A percentile compares a stretch with the other conserved stretches of the same genome.
phyloP scores from a whole-genome alignment of 1,140 invertebrate genomes.

The Tenebrio molitor region DNA sequence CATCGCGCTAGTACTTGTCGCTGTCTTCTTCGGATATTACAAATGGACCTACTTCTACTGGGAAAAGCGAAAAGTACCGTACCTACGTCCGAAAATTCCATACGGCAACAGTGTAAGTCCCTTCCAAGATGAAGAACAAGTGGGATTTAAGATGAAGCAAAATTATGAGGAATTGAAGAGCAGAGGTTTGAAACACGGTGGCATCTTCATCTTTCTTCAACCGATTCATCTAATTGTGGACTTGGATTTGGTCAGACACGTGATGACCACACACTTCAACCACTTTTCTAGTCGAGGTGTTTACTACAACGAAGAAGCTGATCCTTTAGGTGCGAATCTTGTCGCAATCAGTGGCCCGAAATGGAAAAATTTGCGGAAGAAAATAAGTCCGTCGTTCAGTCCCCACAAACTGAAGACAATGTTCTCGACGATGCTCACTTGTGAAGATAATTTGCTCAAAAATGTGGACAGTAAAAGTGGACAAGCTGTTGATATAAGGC shows the following conservation, averaged over 20 bases:
- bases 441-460: not conserved
- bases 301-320: conserved; percentile 64
- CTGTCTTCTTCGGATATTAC: conserved; percentile 21
- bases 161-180: conserved; percentile 62
- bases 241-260: conserved; percentile 70
- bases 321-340: conserved; percentile 64
- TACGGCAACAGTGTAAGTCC: conserved; percentile 39
- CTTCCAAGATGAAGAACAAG: conserved; percentile 4
- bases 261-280: conserved; percentile 72
- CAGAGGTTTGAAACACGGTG: conserved; percentile 52
- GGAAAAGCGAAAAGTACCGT: conserved; percentile 44
- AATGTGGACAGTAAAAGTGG: conserved; percentile 60
- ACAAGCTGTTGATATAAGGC: conserved; percentile 3
- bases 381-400: conserved; percentile 58
- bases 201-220: conserved; percentile 44
- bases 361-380: conserved; percentile 64
- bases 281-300: conserved; percentile 69
- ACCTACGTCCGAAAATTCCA: conserved; percentile 51
- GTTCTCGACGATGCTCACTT: conserved; percentile 42
- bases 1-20: too few relatives aligned
- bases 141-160: too few relatives aligned
- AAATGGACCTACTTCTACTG: conserved; percentile 51
- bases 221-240: conserved; percentile 63
- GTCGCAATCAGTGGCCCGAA: conserved; percentile 58
- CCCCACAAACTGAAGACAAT: conserved; percentile 65